phyloP scores from a whole-genome alignment of 2,888 invertebrate species.

The Endotricha flammealis region DNA sequence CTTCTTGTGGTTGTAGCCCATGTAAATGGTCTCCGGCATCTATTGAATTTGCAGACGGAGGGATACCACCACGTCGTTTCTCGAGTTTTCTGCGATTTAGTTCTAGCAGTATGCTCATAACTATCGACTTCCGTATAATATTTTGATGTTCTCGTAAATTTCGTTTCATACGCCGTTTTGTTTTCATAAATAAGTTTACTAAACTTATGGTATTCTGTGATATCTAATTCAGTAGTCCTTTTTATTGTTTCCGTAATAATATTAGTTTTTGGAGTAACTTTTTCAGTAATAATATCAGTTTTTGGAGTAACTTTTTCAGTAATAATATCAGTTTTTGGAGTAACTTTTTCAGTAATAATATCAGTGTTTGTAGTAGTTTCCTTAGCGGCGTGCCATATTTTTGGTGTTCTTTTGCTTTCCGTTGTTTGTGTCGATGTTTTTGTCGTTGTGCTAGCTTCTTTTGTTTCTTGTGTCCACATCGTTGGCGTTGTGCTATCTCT shows the following conservation, averaged over 20 bases:
- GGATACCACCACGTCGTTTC: slow-evolving; percentile 9
- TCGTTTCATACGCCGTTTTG: no score
- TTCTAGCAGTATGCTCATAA: background rate
- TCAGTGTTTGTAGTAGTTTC: no score
- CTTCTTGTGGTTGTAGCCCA: slow-evolving; percentile 17
- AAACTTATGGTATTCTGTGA: no score
- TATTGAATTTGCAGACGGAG: slow-evolving; percentile 7
- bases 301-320: background rate
- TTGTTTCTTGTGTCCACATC: background rate
- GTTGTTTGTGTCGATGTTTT: background rate
- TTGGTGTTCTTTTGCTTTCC: background rate
- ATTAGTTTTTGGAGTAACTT: background rate
- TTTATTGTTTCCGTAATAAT: background rate
- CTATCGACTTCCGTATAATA: no score
- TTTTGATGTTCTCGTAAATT: no score
- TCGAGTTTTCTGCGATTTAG: background rate
- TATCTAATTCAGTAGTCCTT: no score
- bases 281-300: slow-evolving; percentile 4
- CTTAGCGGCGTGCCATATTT: no score
- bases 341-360: no score
- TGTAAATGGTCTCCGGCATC: slow-evolving; percentile 21
- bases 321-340: no score
- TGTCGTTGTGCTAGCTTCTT: background rate
- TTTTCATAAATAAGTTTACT: no score
- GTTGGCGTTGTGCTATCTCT: no score